Conservation (phyloP, 1,140 invertebrate species). For the Tetragonula clypearis region DNA sequence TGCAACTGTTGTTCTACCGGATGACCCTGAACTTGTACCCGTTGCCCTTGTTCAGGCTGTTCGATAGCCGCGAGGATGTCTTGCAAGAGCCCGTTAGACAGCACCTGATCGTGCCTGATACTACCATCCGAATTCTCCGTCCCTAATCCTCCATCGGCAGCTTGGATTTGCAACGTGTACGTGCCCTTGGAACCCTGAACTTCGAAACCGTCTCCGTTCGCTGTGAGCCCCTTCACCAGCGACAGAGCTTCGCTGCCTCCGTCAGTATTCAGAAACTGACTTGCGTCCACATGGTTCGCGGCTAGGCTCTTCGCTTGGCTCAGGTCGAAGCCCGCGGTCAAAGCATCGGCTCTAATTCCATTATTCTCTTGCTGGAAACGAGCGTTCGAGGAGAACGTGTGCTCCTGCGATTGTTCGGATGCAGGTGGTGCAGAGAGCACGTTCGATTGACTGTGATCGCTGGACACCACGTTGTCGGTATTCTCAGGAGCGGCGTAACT, state of each 20-base stretch:
- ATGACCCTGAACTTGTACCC: conserved; percentile 68
- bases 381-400: conserved; percentile 30
- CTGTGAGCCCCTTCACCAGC: conserved; percentile 66
- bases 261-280: conserved; percentile 71
- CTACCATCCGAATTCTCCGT: conserved; percentile 79
- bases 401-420: conserved; percentile 48
- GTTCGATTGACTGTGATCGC: conserved; percentile 23
- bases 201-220: conserved; percentile 82
- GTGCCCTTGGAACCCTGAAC: conserved; percentile 84
- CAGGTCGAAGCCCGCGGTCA: conserved; percentile 66
- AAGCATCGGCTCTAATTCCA: conserved; percentile 59
- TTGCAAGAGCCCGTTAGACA: conserved; percentile 89
- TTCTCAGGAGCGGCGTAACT: conserved; percentile 63
- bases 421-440: conserved; percentile 10
- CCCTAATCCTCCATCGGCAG: conserved; percentile 80
- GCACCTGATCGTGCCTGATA: conserved; percentile 86
- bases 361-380: conserved; percentile 28
- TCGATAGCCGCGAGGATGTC: conserved; percentile 89
- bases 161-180: conserved; percentile 89
- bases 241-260: conserved; percentile 73
- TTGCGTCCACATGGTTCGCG: conserved; percentile 68
- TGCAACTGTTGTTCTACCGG: conserved; percentile 65
- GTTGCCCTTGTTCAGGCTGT: conserved; percentile 79
- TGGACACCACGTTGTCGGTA: conserved; percentile 35
- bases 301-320: conserved; percentile 64